Conservation (phyloP, 2,113 vertebrate genomes). For the human region DNA sequence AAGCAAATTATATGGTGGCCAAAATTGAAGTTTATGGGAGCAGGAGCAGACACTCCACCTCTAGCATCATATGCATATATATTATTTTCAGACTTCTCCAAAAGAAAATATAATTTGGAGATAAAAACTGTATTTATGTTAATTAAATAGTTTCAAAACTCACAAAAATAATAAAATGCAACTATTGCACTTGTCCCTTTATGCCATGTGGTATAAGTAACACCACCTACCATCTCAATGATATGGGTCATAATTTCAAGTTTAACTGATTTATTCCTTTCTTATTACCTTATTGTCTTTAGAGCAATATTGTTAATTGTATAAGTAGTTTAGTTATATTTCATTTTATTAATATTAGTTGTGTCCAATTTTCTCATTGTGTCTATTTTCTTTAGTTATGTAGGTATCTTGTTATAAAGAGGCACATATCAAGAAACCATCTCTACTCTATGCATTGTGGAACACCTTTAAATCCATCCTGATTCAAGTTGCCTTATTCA, state of each 20-base stretch:
- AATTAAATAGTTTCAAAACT: neutral
- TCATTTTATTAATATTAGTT: neutral
- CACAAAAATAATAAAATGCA: neutral
- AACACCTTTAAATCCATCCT: conserved; percentile 77
- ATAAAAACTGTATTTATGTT: neutral
- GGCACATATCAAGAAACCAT: conserved; percentile 28
- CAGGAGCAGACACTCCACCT: neutral
- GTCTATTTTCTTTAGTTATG: conserved; percentile 30
- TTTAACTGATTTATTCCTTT: neutral
- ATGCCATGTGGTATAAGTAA: neutral
- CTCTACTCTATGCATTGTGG: conserved; percentile 76
- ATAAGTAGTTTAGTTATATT: neutral
- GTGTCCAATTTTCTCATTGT: neutral
- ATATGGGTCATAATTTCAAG: neutral
- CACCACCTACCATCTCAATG: neutral
- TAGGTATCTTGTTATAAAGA: conserved; percentile 49
- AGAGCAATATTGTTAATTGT: neutral
- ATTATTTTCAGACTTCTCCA: neutral
- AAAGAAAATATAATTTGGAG: neutral
- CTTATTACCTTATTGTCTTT: neutral
- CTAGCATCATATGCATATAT: neutral
- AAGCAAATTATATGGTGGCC: neutral
- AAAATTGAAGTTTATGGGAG: neutral
- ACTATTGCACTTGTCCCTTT: neutral
- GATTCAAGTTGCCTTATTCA: conserved; percentile 80